A percentile compares a stretch with the other conserved stretches of the same genome.
Conservation (phyloP, 2,797 vertebrate genomes). For the Molothrus ater region DNA sequence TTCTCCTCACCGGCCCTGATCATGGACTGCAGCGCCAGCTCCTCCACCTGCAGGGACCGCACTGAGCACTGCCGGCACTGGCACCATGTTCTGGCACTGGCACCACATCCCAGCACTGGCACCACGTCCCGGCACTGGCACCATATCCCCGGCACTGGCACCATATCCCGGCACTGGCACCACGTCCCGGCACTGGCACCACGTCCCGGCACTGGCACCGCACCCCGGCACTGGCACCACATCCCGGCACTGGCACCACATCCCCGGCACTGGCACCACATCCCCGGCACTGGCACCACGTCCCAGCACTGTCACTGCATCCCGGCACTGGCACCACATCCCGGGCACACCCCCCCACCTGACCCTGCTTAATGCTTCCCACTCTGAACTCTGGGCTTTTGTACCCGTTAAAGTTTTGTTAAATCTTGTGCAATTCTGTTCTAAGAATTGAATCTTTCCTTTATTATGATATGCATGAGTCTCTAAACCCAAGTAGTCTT, state of each 20-base stretch:
- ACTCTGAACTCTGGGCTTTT: fast-evolving
- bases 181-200: too few relatives aligned
- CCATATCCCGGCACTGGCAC: too few relatives aligned
- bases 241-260: neutral
- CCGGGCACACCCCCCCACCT: fast-evolving
- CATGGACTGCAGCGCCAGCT: conserved; percentile 30
- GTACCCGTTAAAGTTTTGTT: neutral
- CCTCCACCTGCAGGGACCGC: neutral
- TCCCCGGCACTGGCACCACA: too few relatives aligned
- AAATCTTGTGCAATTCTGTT: neutral
- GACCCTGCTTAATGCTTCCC: fast-evolving
- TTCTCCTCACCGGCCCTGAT: neutral
- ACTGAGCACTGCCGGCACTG: neutral
- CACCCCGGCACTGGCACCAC: too few relatives aligned
- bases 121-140: too few relatives aligned
- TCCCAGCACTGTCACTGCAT: too few relatives aligned
- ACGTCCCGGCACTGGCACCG: too few relatives aligned
- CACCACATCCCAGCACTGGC: too few relatives aligned
- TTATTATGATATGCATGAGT: neutral
- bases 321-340: too few relatives aligned
- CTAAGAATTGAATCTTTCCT: neutral
- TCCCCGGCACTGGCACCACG: too few relatives aligned
- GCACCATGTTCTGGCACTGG: too few relatives aligned
- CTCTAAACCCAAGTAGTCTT: neutral
- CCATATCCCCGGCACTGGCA: too few relatives aligned